Conservation (phyloP, 2,113 vertebrate genomes). For the Herpailurus yagouaroundi region DNA sequence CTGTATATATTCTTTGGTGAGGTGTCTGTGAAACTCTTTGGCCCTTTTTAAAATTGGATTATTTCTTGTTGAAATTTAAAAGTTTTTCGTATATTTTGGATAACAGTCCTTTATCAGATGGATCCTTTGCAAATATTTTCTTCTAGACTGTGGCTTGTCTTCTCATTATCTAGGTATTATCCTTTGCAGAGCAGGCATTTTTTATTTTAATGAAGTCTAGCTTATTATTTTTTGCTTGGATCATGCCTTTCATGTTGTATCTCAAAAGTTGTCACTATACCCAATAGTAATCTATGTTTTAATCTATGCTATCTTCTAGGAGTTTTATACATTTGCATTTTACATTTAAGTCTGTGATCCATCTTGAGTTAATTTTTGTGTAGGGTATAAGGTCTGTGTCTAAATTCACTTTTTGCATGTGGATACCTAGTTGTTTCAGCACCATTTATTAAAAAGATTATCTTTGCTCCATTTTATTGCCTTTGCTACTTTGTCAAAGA, state of each 20-base stretch:
- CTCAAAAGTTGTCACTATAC: background rate
- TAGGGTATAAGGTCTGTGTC: background rate
- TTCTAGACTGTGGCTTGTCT: background rate
- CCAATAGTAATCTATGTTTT: background rate
- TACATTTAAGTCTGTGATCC: background rate
- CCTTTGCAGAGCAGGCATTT: background rate
- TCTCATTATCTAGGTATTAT: background rate
- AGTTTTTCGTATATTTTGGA: background rate
- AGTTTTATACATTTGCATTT: background rate
- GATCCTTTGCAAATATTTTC: background rate
- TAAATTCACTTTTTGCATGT: background rate
- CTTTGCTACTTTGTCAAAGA: background rate
- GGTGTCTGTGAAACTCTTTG: background rate
- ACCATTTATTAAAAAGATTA: background rate
- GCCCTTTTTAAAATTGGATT: background rate
- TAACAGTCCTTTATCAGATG: background rate
- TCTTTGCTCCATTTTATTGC: background rate
- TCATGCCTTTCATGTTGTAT: background rate
- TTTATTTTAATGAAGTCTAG: background rate
- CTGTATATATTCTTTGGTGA: background rate
- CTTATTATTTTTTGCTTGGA: background rate
- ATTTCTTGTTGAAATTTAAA: background rate
- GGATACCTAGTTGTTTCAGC: background rate
- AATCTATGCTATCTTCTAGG: background rate
- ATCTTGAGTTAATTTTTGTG: conserved; percentile 1